Evolutionary conservation across 2,797 vertebrate genomes (phyloP).

Genomic region (Platyrinchus mystaceus): DNA sequence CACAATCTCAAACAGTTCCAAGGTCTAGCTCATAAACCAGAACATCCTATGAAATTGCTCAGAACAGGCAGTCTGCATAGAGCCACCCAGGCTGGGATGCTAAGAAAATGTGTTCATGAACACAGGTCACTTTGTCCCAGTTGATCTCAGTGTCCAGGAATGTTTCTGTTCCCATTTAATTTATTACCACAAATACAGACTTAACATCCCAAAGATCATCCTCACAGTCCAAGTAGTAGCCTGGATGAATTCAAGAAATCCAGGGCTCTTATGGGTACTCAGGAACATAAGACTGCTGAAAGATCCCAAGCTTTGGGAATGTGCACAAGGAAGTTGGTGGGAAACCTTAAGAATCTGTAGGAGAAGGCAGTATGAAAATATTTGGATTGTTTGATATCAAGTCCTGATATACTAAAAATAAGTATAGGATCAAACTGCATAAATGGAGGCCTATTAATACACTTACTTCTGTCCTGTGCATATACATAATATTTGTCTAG

Average conservation of each 20-base stretch:
- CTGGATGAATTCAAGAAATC: neutral
- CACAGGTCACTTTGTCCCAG: neutral
- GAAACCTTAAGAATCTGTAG: neutral
- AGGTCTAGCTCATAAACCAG: neutral
- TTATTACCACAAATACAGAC: neutral
- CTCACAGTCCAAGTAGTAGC: neutral
- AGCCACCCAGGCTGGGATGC: neutral
- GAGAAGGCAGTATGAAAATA: neutral
- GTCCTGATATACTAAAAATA: neutral
- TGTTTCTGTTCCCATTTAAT: neutral
- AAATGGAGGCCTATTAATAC: neutral
- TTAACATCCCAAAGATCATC: neutral
- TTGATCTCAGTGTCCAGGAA: neutral
- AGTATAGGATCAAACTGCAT: neutral
- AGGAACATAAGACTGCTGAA: neutral
- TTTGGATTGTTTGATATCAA: neutral
- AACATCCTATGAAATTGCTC: neutral
- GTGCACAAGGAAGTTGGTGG: rapidly evolving
- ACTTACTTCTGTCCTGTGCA: neutral
- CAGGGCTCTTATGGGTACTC: neutral
- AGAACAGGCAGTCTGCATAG: neutral
- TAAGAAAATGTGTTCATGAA: neutral
- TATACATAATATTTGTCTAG: neutral
- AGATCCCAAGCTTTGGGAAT: neutral
- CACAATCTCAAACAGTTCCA: neutral